Evolutionary conservation across 2,888 invertebrate genomes (phyloP).

Genomic region (Eueremaeus valkanovi): DNA sequence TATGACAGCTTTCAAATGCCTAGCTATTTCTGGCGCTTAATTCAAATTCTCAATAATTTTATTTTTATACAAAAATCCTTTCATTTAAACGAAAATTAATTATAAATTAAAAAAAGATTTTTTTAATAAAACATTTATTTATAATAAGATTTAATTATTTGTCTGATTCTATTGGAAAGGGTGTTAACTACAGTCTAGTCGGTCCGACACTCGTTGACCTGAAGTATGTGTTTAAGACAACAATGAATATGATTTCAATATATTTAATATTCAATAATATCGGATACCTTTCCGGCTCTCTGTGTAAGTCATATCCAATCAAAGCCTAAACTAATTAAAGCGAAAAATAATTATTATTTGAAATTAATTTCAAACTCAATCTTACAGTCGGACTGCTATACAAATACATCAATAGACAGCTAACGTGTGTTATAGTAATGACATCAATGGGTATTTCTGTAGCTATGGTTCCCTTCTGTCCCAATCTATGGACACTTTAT

Average conservation of each 20-base stretch:
- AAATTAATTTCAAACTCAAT: not conserved
- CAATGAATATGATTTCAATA: not conserved
- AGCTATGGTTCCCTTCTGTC: constrained; percentile 12
- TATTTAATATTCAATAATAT: not conserved
- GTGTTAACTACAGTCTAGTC: not conserved
- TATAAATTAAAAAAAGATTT: too few relatives aligned
- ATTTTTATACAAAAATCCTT: too few relatives aligned
- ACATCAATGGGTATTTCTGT: not conserved
- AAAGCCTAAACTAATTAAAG: not conserved
- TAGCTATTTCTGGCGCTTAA: too few relatives aligned
- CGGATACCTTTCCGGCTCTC: constrained; percentile 4
- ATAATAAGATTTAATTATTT: too few relatives aligned
- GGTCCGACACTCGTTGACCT: constrained; percentile 16
- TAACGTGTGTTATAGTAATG: not conserved
- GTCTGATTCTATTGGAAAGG: too few relatives aligned
- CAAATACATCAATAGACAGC: constrained; percentile 36
- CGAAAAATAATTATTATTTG: not conserved
- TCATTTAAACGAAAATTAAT: too few relatives aligned
- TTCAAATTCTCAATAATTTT: too few relatives aligned
- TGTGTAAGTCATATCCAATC: not conserved
- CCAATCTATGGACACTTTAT: not conserved
- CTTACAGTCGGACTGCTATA: constrained; percentile 12
- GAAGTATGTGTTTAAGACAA: constrained; percentile 7
- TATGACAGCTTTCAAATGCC: too few relatives aligned
- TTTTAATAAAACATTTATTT: too few relatives aligned